phyloP scores from a whole-genome alignment of 2,888 invertebrate species.

The Diaphora mendica region DNA sequence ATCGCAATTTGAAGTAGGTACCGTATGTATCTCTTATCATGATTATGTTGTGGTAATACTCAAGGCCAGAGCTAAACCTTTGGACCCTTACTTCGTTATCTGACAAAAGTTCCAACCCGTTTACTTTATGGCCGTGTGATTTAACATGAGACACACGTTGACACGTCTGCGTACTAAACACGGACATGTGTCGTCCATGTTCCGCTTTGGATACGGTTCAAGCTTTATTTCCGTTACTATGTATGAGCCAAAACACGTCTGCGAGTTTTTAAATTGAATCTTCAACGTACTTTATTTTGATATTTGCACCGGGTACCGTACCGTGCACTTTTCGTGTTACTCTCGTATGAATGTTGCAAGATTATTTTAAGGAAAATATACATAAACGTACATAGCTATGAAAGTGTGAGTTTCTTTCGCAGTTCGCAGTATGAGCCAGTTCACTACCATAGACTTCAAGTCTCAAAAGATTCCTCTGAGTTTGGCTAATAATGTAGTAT shows the following conservation, averaged over 20 bases:
- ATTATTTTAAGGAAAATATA: neutral
- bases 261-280: constrained; percentile 54
- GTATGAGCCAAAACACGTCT: constrained; percentile 53
- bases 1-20: neutral
- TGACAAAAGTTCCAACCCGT: neutral
- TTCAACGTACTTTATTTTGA: constrained; percentile 41
- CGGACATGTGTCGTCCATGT: constrained; percentile 54
- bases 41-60: neutral
- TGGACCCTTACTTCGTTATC: neutral
- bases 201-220: constrained; percentile 56
- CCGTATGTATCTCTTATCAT: neutral
- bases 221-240: constrained; percentile 61
- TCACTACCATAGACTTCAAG: neutral
- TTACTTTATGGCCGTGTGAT: constrained; percentile 27
- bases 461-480: neutral
- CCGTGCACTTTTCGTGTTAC: neutral
- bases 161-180: constrained; percentile 58
- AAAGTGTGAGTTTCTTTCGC: neutral
- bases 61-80: neutral
- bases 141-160: constrained; percentile 41
- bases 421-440: neutral
- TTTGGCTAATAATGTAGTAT: neutral
- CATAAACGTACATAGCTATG: neutral
- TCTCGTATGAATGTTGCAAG: neutral
- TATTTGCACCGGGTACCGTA: constrained; percentile 31